A percentile compares a stretch with the other conserved stretches of the same genome.
Conservation (phyloP, 2,113 vertebrate genomes). For the Strix uralensis region DNA sequence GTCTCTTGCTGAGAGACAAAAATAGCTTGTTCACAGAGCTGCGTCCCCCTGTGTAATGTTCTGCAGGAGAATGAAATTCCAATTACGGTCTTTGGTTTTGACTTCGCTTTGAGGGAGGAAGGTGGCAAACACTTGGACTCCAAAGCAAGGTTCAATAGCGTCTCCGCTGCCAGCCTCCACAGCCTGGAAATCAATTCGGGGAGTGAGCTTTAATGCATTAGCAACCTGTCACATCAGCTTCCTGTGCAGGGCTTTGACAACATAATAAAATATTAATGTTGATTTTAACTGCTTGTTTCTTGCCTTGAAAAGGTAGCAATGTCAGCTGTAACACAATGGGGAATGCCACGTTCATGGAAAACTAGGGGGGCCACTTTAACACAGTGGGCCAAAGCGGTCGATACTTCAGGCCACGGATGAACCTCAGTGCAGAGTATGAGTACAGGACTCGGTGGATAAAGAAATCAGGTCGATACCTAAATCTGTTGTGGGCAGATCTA, state of each 20-base stretch:
- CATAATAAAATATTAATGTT: not conserved
- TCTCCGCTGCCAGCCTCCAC: not conserved
- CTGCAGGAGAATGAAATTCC: not conserved
- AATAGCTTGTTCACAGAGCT: not conserved
- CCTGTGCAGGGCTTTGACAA: not conserved
- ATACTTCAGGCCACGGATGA: not conserved
- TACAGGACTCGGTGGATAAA: not conserved
- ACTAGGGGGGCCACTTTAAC: too few species aligned
- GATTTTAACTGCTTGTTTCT: not conserved
- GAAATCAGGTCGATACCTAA: rapidly evolving
- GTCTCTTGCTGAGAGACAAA: not conserved
- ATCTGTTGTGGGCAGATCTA: not conserved
- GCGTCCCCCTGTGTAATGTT: not conserved
- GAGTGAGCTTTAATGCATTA: not conserved
- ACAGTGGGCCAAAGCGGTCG: rapidly evolving
- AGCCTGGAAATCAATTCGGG: not conserved
- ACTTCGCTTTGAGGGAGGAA: not conserved
- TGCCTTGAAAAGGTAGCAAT: not conserved
- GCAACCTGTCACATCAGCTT: not conserved
- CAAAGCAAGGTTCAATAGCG: not conserved
- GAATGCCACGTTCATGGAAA: not conserved
- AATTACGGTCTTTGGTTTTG: not conserved
- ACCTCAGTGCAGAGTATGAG: not conserved
- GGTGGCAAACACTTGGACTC: not conserved
- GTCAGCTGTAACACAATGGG: not conserved